These are phyloP conservation scores for Dromas ardeola DNA, from an alignment of 2,113 vertebrate species.

Conservation along the genomic window DNA sequence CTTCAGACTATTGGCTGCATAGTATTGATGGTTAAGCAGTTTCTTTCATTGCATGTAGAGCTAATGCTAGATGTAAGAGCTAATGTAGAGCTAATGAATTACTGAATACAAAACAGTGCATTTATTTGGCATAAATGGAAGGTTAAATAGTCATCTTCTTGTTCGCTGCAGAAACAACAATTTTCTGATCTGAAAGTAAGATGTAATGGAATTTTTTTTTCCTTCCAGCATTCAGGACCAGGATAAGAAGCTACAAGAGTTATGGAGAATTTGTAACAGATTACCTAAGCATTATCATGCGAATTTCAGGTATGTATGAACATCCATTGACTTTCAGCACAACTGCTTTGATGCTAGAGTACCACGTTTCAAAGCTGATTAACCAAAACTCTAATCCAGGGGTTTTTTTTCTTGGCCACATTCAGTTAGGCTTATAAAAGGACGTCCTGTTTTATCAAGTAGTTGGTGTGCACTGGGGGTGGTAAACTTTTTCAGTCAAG, in stretches of 20 bases:
- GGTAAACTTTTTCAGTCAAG: neutral
- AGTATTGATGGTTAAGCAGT: neutral
- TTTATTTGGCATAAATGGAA: neutral
- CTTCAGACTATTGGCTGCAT: neutral
- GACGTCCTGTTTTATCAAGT: neutral
- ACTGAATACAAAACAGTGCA: neutral
- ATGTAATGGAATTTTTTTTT: neutral
- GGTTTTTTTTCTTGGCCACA: neutral
- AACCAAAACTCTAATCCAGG: neutral
- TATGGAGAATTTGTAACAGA: slow-evolving; percentile 93
- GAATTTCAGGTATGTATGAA: slow-evolving; percentile 87
- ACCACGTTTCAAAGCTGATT: neutral
- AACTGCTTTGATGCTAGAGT: neutral
- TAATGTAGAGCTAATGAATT: neutral
- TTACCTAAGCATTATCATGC: slow-evolving; percentile 92
- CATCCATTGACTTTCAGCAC: neutral
- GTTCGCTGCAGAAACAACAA: neutral
- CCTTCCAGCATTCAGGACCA: slow-evolving; percentile 87
- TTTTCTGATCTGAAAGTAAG: neutral
- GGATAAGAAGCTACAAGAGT: slow-evolving; percentile 94
- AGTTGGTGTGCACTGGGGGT: neutral
- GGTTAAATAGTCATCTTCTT: neutral
- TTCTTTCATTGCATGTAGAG: neutral
- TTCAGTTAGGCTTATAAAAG: neutral
- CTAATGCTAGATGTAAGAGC: too few relatives aligned